Conservation (phyloP, 1,140 invertebrate species). For the Trinorchestia longiramus region DNA sequence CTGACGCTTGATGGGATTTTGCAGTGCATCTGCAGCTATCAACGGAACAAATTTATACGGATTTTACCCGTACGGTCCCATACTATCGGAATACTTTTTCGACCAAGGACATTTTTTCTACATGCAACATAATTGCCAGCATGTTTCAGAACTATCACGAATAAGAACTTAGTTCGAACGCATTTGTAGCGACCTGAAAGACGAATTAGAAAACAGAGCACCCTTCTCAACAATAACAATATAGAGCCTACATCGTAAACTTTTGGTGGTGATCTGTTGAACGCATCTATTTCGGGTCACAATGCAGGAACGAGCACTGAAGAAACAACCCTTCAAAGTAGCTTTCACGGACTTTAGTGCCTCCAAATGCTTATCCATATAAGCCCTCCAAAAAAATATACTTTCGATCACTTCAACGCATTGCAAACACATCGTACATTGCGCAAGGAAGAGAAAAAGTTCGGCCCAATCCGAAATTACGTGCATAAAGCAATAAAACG, state of each 20-base stretch:
- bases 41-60: not conserved
- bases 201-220: not conserved
- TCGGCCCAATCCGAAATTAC: not conserved
- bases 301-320: not conserved
- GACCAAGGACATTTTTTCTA: not conserved
- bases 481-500: not conserved
- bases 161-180: not conserved
- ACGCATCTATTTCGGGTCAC: not conserved
- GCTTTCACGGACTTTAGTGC: not conserved
- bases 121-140: not conserved
- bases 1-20: not conserved
- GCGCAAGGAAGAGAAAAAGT: not conserved
- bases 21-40: not conserved
- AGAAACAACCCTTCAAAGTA: not conserved
- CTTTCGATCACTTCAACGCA: not conserved
- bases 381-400: not conserved
- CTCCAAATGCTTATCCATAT: not conserved
- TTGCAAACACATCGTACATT: not conserved
- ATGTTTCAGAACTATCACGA: slow-evolving; percentile 8
- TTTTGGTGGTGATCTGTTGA: not conserved
- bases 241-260: not conserved
- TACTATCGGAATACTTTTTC: not conserved
- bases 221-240: not conserved
- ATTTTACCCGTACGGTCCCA: not conserved
- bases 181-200: not conserved